These are phyloP conservation scores for Cyrtonyx montezumae DNA, from an alignment of 2,113 vertebrate species.

Conservation along the genomic window DNA sequence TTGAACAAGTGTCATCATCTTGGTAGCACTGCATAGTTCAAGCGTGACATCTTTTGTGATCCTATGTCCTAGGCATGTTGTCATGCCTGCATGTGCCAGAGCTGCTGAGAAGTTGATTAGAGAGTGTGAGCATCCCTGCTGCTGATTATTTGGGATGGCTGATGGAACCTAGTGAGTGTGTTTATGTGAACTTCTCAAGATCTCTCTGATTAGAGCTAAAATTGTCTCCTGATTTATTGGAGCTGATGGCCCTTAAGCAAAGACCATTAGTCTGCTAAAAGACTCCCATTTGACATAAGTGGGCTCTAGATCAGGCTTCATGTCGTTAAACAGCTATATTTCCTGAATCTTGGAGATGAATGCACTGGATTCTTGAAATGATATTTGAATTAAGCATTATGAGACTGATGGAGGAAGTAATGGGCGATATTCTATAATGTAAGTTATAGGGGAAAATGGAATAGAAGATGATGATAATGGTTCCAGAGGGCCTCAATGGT, in stretches of 20 bases:
- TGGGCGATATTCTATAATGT: not conserved
- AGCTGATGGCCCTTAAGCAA: not conserved
- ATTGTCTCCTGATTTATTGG: not conserved
- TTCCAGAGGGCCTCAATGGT: not conserved
- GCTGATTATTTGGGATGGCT: not conserved
- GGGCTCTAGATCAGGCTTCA: conserved; percentile 9
- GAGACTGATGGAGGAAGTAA: not conserved
- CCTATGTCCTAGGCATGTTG: not conserved
- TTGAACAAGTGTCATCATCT: not conserved
- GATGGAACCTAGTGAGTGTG: not conserved
- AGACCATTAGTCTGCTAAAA: not conserved
- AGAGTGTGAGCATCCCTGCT: not conserved
- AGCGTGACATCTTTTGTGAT: not conserved
- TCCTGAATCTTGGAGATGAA: conserved; percentile 8
- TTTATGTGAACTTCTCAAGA: not conserved
- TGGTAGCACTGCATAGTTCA: no score
- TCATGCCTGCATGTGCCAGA: not conserved
- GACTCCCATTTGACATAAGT: not conserved
- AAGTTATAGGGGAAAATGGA: not conserved
- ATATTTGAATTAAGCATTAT: conserved; percentile 4
- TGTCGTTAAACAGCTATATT: not conserved
- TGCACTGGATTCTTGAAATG: not conserved
- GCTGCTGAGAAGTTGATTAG: not conserved
- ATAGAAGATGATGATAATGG: not conserved
- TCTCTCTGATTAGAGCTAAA: not conserved